Evolutionary conservation across 2,888 invertebrate genomes (phyloP).

Genomic region (Zele albiditarsus): DNA sequence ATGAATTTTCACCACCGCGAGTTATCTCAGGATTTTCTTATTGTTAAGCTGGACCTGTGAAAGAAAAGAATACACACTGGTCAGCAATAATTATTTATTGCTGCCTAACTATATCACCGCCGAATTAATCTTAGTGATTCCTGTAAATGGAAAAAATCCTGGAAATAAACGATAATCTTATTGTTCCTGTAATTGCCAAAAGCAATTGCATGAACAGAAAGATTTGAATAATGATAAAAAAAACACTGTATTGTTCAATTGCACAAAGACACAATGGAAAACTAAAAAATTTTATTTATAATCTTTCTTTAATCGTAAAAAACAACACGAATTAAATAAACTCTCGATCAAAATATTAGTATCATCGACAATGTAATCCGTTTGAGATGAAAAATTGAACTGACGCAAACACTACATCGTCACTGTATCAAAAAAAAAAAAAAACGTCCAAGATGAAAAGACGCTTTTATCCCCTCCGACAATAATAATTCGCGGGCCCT

Average conservation of each 20-base stretch:
- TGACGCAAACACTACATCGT: not conserved
- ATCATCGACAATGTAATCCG: not conserved
- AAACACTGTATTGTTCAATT: slow-evolving; percentile 15
- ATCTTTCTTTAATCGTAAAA: not conserved
- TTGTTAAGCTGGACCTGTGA: not conserved
- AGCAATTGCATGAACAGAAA: not conserved
- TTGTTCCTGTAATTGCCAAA: not conserved
- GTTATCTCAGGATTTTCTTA: not conserved
- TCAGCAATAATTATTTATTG: not conserved
- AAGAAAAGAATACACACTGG: not conserved
- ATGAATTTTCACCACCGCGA: not conserved
- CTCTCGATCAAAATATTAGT: not conserved
- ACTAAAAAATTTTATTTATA: not conserved
- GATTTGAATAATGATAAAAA: not conserved
- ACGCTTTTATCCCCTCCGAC: slow-evolving; percentile 47
- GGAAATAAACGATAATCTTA: slow-evolving; percentile 20
- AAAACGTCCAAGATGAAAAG: slow-evolving; percentile 20
- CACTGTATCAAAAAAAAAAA: slow-evolving; percentile 10
- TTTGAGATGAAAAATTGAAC: not conserved
- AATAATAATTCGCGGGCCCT: slow-evolving; percentile 59
- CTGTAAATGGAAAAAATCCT: not conserved
- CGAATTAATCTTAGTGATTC: not conserved
- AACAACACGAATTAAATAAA: not conserved
- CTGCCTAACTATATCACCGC: not conserved
- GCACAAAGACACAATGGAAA: not conserved